Evolutionary conservation across 2,888 invertebrate genomes (phyloP).

Genomic region (Trypoxylon attenuatum): DNA sequence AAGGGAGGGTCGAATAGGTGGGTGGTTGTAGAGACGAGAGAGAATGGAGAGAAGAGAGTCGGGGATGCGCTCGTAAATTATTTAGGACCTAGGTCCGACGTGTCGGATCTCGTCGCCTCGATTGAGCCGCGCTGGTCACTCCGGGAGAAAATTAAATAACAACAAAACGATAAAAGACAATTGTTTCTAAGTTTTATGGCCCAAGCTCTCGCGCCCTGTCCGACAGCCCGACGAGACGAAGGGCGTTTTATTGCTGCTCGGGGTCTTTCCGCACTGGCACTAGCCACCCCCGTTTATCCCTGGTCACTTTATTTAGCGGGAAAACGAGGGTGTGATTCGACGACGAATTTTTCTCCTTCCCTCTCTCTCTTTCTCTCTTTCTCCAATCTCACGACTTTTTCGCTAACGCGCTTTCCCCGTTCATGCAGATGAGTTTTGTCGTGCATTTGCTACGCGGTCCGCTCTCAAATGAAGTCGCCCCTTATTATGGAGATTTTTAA

Average conservation of each 20-base stretch:
- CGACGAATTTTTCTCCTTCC: slow-evolving; percentile 10
- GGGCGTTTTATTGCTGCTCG: slow-evolving; percentile 54
- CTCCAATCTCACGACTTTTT: neutral
- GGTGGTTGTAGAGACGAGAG: neutral
- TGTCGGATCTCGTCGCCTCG: slow-evolving; percentile 52
- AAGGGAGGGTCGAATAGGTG: slow-evolving; percentile 6
- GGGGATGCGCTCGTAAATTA: slow-evolving; percentile 67
- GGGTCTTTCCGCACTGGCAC: slow-evolving; percentile 48
- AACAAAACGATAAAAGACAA: slow-evolving; percentile 75
- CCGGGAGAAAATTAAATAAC: slow-evolving; percentile 74
- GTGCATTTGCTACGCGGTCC: neutral
- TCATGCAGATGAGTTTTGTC: neutral
- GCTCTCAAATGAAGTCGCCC: neutral
- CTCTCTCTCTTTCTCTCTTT: neutral
- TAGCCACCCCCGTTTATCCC: slow-evolving; percentile 38
- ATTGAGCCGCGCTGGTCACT: slow-evolving; percentile 52
- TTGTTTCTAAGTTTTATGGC: slow-evolving; percentile 75
- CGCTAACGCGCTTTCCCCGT: neutral
- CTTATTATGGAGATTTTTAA: neutral
- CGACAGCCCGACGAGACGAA: slow-evolving; percentile 61
- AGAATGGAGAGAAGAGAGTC: slow-evolving; percentile 9
- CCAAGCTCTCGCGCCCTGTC: slow-evolving; percentile 51
- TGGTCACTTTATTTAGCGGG: slow-evolving; percentile 66
- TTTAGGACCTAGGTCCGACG: slow-evolving; percentile 64
- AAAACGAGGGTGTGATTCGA: slow-evolving; percentile 49